phyloP scores from a whole-genome alignment of 2,113 vertebrate genomes.

The Xenus cinereus region DNA sequence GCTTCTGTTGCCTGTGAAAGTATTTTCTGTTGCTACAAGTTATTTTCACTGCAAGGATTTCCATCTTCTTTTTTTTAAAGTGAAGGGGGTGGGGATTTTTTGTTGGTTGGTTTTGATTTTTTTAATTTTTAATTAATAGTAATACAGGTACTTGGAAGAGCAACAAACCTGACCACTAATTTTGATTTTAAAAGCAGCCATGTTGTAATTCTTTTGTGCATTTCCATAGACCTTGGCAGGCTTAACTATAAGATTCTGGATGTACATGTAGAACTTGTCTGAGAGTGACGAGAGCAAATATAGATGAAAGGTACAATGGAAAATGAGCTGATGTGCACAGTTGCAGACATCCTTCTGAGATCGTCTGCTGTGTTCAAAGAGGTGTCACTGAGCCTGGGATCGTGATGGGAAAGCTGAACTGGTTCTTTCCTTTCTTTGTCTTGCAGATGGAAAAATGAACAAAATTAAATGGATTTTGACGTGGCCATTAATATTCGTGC shows the following conservation, averaged over 20 bases:
- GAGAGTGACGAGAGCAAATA: neutral
- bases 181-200: neutral
- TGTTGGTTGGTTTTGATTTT: neutral
- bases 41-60: neutral
- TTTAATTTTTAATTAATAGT: neutral
- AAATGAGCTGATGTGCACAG: neutral
- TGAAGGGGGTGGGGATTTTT: no score
- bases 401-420: neutral
- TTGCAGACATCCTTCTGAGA: neutral
- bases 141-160: neutral
- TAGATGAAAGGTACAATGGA: neutral
- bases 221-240: neutral
- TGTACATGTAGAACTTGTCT: neutral
- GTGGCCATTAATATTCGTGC: slow-evolving; percentile 90
- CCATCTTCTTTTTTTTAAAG: neutral
- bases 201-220: neutral
- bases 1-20: neutral
- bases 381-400: neutral
- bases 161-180: neutral
- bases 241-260: neutral
- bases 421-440: neutral
- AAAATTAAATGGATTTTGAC: slow-evolving; percentile 90
- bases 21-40: neutral
- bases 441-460: slow-evolving; percentile 82
- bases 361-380: neutral